Evolutionary conservation across 2,113 vertebrate genomes (phyloP).

Genomic region (Seriola dumerili): DNA sequence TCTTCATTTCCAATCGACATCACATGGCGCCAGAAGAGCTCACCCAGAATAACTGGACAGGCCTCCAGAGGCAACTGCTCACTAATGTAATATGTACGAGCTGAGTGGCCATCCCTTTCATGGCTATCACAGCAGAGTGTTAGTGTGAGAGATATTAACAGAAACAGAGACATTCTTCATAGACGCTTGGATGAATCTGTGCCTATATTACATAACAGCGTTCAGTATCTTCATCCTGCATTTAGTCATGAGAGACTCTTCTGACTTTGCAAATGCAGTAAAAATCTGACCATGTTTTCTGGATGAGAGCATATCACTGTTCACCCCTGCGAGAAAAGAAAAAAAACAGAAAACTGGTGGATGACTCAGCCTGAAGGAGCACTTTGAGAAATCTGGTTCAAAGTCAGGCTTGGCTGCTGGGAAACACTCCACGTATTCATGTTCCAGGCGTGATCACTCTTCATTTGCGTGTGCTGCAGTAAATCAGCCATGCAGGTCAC

Average conservation of each 20-base stretch:
- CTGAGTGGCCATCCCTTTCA: slow-evolving; percentile 47
- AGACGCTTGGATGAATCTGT: slow-evolving; percentile 9
- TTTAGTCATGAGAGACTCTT: background rate
- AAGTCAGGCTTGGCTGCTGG: slow-evolving; percentile 51
- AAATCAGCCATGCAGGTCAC: slow-evolving; percentile 56
- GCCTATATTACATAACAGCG: slow-evolving; percentile 22
- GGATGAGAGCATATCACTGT: slow-evolving; percentile 13
- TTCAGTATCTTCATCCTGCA: background rate
- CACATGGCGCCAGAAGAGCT: slow-evolving; percentile 67
- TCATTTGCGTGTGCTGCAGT: slow-evolving; percentile 48
- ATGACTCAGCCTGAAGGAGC: slow-evolving; percentile 50
- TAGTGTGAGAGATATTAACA: slow-evolving; percentile 16
- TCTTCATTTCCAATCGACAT: slow-evolving; percentile 69
- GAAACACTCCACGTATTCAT: slow-evolving; percentile 51
- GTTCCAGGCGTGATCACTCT: slow-evolving; percentile 54
- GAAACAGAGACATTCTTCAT: slow-evolving; percentile 18
- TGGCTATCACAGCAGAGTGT: slow-evolving; percentile 17
- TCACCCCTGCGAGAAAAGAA: background rate
- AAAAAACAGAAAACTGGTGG: background rate
- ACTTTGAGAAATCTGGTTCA: slow-evolving; percentile 41
- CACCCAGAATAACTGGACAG: slow-evolving; percentile 72
- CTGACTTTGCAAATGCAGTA: background rate
- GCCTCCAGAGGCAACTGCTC: slow-evolving; percentile 61
- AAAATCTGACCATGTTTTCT: slow-evolving; percentile 22
- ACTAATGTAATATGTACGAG: slow-evolving; percentile 58